Conservation (phyloP, 1,140 invertebrate species). For the Gonioctena quinquepunctata region DNA sequence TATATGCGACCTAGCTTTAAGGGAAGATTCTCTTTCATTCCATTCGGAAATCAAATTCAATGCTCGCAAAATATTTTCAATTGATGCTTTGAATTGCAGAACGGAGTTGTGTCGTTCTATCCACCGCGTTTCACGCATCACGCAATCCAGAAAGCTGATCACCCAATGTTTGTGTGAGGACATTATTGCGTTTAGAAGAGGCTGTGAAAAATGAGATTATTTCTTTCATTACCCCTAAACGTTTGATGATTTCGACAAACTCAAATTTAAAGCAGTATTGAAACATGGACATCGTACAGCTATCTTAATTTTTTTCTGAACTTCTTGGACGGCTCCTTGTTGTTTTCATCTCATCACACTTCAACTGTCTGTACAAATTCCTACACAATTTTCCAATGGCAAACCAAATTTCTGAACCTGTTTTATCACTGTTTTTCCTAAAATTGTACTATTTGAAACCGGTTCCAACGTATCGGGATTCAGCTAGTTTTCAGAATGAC, state of each 20-base stretch:
- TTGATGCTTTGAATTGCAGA: neutral
- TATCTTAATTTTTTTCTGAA: constrained; percentile 8
- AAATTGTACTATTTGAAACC: neutral
- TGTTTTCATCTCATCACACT: constrained; percentile 38
- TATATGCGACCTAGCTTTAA: no score
- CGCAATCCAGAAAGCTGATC: neutral
- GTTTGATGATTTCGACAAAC: constrained; percentile 29
- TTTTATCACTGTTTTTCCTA: constrained; percentile 2
- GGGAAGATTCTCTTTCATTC: neutral
- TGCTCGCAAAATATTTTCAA: neutral
- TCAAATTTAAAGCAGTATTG: constrained; percentile 41
- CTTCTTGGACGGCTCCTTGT: constrained; percentile 32
- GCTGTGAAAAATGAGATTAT: constrained; percentile 38
- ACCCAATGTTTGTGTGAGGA: neutral
- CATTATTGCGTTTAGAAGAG: constrained; percentile 32
- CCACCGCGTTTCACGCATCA: constrained; percentile 9
- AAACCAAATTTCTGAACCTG: constrained; percentile 22
- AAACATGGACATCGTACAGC: constrained; percentile 37
- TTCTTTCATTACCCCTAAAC: constrained; percentile 27
- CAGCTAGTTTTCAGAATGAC: constrained; percentile 5
- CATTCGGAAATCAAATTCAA: neutral
- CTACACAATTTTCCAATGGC: neutral
- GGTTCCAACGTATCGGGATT: constrained; percentile 3
- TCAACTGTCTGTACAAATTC: constrained; percentile 33
- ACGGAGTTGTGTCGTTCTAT: neutral